phyloP scores from a whole-genome alignment of 2,113 vertebrate species.

The Syrmaticus mikado region DNA sequence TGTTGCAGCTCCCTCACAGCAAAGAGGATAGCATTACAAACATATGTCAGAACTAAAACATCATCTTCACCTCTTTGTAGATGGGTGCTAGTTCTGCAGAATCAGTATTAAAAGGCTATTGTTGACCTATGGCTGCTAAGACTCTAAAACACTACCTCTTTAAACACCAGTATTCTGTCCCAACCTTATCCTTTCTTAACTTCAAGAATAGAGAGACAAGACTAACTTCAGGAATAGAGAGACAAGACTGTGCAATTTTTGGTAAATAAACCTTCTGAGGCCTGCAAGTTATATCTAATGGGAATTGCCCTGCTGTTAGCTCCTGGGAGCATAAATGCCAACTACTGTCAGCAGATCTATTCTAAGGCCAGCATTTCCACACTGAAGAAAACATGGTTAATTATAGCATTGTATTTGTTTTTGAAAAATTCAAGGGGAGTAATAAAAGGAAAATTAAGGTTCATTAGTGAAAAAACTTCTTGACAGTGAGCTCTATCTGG shows the following conservation, averaged over 20 bases:
- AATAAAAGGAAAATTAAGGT: slow-evolving; percentile 27
- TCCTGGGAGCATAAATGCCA: slow-evolving; percentile 16
- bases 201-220: not conserved
- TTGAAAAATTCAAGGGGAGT: slow-evolving; percentile 5
- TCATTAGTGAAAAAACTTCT: not conserved
- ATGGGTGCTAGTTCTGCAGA: not conserved
- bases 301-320: not conserved
- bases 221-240: not conserved
- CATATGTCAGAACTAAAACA: slow-evolving; percentile 9
- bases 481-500: not conserved
- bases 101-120: slow-evolving; percentile 3
- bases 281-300: slow-evolving; percentile 12
- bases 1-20: slow-evolving; percentile 24
- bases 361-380: not conserved
- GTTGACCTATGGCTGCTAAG: not conserved
- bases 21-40: slow-evolving; percentile 12
- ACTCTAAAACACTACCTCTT: not conserved
- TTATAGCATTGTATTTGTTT: slow-evolving; percentile 34
- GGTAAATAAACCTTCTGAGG: not conserved
- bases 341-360: slow-evolving; percentile 22
- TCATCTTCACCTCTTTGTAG: not conserved
- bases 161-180: not conserved
- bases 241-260: not conserved
- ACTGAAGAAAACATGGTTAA: slow-evolving; percentile 6
- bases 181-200: not conserved